phyloP scores from a whole-genome alignment of 1,140 invertebrate genomes.

The Aplysia californica region DNA sequence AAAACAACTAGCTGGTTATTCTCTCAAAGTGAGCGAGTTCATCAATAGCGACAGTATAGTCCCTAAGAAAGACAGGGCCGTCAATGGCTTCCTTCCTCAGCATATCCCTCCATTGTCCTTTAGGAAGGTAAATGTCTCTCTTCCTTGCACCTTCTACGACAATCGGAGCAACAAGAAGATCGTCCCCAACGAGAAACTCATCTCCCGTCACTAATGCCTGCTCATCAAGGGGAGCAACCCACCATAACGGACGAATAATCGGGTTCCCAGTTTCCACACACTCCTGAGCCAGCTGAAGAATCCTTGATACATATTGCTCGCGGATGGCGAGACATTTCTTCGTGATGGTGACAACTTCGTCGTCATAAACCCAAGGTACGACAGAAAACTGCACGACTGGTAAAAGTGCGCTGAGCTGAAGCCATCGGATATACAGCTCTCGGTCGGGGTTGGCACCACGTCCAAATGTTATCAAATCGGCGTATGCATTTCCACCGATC shows the following conservation, averaged over 20 bases:
- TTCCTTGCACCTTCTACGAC: constrained; percentile 73
- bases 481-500: constrained; percentile 87
- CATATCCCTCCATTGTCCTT: constrained; percentile 43
- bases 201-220: constrained; percentile 82
- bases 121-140: constrained; percentile 80
- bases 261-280: constrained; percentile 71
- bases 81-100: constrained; percentile 54
- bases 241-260: constrained; percentile 87
- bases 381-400: constrained; percentile 88
- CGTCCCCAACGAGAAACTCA: constrained; percentile 85
- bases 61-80: constrained; percentile 75
- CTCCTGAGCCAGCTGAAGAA: constrained; percentile 78
- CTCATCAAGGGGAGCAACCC: constrained; percentile 84
- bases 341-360: constrained; percentile 75
- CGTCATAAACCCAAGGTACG: constrained; percentile 86
- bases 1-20: no score
- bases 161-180: constrained; percentile 84
- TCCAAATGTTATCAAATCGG: constrained; percentile 52
- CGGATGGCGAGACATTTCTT: constrained; percentile 78
- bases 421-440: constrained; percentile 89
- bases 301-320: constrained; percentile 70
- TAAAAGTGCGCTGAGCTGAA: constrained; percentile 87
- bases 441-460: constrained; percentile 71
- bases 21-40: constrained; percentile 37
- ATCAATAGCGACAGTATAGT: constrained; percentile 76